Conservation (phyloP, 2,797 vertebrate genomes). For the Phataginus tricuspis region DNA sequence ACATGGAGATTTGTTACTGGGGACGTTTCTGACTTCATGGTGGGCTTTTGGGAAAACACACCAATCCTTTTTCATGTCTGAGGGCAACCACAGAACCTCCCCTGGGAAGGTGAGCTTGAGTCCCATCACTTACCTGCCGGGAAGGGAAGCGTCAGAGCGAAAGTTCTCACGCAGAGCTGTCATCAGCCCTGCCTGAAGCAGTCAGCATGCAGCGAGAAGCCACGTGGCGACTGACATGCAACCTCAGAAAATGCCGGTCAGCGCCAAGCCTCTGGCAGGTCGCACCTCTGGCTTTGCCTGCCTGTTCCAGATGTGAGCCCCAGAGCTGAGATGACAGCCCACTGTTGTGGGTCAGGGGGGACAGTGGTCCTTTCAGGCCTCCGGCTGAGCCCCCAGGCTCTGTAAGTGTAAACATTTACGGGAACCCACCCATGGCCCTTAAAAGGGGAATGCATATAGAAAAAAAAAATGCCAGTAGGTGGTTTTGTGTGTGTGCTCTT, state of each 20-base stretch:
- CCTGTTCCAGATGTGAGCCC: fast-evolving
- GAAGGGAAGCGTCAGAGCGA: not conserved
- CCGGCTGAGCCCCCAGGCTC: not conserved
- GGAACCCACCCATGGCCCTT: not conserved
- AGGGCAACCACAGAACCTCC: slow-evolving; percentile 44
- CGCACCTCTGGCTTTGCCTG: not conserved
- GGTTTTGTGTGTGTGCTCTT: not conserved
- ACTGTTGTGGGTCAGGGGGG: not conserved
- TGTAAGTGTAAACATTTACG: not conserved
- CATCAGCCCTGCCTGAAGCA: not conserved
- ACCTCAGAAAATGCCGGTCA: not conserved
- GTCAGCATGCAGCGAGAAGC: not conserved
- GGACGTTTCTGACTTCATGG: slow-evolving; percentile 63
- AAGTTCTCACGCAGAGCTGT: not conserved
- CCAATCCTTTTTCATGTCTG: slow-evolving; percentile 23
- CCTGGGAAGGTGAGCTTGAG: slow-evolving; percentile 30
- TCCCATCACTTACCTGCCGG: not conserved
- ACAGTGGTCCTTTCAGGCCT: not conserved
- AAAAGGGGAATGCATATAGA: not conserved
- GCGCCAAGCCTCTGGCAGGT: not conserved
- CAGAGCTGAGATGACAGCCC: not conserved
- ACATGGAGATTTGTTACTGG: not conserved
- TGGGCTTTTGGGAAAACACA: not conserved
- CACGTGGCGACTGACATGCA: fast-evolving
- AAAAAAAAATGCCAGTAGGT: not conserved